Evolutionary conservation across 2,113 vertebrate genomes (phyloP), one percentile per base, ranked within the genome.

Genomic region (Chauna torquata): DNA sequence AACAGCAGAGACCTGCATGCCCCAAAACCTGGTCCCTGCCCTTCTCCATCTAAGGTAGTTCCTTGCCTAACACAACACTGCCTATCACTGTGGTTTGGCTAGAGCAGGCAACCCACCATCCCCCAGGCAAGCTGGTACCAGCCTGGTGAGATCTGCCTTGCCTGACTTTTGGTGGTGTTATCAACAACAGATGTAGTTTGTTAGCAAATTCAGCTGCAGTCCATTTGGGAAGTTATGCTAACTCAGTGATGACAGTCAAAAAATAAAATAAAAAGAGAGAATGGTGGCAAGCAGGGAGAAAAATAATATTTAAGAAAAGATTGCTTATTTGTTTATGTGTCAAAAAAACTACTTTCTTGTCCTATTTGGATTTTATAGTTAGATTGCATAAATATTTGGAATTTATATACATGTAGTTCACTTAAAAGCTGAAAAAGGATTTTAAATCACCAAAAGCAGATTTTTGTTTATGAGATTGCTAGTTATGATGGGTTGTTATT

Each of bases 391-490:
- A 55, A 55, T 75, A 5, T 79, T 95, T 66, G 18, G 12, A 75
- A 16, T 42, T 42, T 44, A 5, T 72, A 27, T 65, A 42, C 49
- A 14, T 16, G 5, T 40, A 30, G 8, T 57, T 50, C 22, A 38
- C 12, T 76, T 34, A 49, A 76, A 68, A 82, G n/a, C 25, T 34
- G 47, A 71, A 91, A 77, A 84, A 54, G 19, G 45, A 77, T 42
- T 19, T 16, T 72, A 86, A 91, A 69, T 52, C 34, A 8, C 30
- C n/a, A 30, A 86, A 91, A 89, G 34, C 6, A 87, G 58, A 55
- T 42, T 89, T 94, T 81, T 80, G 64, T 68, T 90, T 81, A 52
- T 94, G 55, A 90, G 16, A 54, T 78, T 90, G 28, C 4, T 65
- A 72, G 49, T 58, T 78, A 32, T 90, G 50, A 38, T 61, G 70